Evolutionary conservation across 2,113 vertebrate species (phyloP), one percentile per base, ranked within the genome.

Genomic region (Myiozetetes cayanensis): DNA sequence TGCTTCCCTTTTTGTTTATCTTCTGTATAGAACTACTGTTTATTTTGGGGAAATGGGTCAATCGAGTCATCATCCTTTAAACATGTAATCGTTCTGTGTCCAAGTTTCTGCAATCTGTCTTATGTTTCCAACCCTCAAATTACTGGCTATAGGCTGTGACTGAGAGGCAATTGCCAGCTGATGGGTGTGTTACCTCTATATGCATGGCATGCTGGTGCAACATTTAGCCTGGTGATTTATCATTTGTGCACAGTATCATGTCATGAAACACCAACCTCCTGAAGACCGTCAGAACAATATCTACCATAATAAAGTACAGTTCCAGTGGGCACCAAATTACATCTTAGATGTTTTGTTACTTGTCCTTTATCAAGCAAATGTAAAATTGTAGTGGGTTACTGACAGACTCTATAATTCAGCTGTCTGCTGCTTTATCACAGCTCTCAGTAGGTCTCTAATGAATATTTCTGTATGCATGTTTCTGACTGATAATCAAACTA

Each of bases 401-500:
- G 97, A 96, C 96, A 96, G 94, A 95, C 95, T 97, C 97, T 95
- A 87, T 96, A 97, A 97, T 97, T 97, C 97, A 94, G 92, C 97
- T 89, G 96, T 98, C 97, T 97, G 94, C 96, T 97, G 90, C 92
- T 98, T 98, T 98, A 97, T 98, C 97, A 96, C 95, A 97, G 95
- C 96, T 98, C 96, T 97, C 97, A 89, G 97, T 92, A 87, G 96
- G 96, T 97, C 97, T 97, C 96, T 96, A 97, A 96, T 97, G 97
- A 98, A 97, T 98, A 98, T 98, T 98, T 98, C 95, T 73, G 90
- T 95, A 96, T 96, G 94, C 96, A 71, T 98, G 97, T 97, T 97
- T 97, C 93, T 94, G 87, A 97, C 97, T 98, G 98, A 98, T 98
- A 98, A 98, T 97, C 96, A 97, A 95, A 97, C 94, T 95, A 98